Percentiles rank a stretch among this genome's conserved stretches.
Evolutionary conservation across 2,113 vertebrate genomes (phyloP).

Genomic region (Ifrita kowaldi): DNA sequence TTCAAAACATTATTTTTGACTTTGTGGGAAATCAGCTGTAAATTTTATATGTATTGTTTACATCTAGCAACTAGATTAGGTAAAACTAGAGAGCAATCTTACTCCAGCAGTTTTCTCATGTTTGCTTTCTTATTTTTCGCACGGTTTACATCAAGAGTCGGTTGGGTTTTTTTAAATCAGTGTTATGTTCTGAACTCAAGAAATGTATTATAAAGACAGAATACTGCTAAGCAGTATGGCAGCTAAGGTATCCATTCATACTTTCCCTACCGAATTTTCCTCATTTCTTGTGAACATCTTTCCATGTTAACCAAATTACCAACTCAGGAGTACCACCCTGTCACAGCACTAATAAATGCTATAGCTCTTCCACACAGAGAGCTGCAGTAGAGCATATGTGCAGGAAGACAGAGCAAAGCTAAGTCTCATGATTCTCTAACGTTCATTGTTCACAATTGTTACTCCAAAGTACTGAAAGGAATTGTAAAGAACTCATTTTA

Average conservation of each 20-base stretch:
- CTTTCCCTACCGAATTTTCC: not conserved
- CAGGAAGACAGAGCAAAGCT: slow-evolving; percentile 2
- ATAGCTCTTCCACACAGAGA: not conserved
- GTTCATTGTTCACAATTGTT: not conserved
- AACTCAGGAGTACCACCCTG: not conserved
- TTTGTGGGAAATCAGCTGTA: not conserved
- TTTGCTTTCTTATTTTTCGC: not conserved
- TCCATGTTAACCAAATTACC: not conserved
- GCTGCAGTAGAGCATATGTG: not conserved
- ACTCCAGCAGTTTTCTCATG: not conserved
- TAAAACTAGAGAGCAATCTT: not conserved
- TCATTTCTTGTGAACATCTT: not conserved
- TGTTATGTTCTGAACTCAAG: not conserved
- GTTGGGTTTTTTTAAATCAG: not conserved
- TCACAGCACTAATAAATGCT: not conserved
- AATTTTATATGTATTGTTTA: not conserved
- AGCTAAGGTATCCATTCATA: not conserved
- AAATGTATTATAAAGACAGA: not conserved
- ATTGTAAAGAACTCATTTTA: not conserved
- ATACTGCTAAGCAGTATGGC: not conserved
- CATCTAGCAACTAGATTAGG: not conserved
- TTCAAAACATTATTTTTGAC: not conserved
- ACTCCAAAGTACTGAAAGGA: not conserved
- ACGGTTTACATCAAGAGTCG: not conserved
- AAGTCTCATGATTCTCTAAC: not conserved